phyloP scores from a whole-genome alignment of 2,797 vertebrate genomes.

The Gastrophryne carolinensis region DNA sequence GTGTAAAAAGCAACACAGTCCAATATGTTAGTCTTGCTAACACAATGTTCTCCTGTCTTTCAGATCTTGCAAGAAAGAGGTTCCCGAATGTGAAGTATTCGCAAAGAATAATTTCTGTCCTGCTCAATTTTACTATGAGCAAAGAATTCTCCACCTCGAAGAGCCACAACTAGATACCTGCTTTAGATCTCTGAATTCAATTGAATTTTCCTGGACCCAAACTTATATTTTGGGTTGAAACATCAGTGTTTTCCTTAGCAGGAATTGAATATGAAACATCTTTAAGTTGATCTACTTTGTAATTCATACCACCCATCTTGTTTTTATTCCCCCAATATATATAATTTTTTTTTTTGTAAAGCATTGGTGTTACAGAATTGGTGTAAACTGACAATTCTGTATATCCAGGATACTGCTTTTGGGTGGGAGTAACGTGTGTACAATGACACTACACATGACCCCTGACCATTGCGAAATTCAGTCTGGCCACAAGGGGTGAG shows the following conservation, averaged over 20 bases:
- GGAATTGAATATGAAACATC: conserved; percentile 14
- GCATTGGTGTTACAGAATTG: neutral
- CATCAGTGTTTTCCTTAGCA: conserved; percentile 12
- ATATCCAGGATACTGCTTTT: neutral
- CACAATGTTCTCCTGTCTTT: conserved; percentile 54
- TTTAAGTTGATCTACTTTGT: neutral
- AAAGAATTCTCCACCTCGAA: conserved; percentile 61
- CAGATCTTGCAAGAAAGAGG: conserved; percentile 98
- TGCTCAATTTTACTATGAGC: conserved; percentile 54
- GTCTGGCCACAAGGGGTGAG: neutral
- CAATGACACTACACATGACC: conserved; percentile 31
- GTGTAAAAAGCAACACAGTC: no score
- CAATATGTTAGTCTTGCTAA: no score
- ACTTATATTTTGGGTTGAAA: neutral
- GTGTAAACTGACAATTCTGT: neutral
- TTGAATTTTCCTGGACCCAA: no score
- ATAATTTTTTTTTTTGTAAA: conserved; percentile 15
- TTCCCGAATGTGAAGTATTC: conserved; percentile 89
- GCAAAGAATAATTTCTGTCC: conserved; percentile 56
- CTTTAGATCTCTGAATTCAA: conserved; percentile 68
- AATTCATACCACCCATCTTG: neutral
- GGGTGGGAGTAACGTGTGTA: neutral
- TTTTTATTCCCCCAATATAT: neutral
- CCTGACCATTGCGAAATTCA: neutral
- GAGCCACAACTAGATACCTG: conserved; percentile 62